phyloP scores from a whole-genome alignment of 2,888 invertebrate species.

The Lacanobia oleracea region DNA sequence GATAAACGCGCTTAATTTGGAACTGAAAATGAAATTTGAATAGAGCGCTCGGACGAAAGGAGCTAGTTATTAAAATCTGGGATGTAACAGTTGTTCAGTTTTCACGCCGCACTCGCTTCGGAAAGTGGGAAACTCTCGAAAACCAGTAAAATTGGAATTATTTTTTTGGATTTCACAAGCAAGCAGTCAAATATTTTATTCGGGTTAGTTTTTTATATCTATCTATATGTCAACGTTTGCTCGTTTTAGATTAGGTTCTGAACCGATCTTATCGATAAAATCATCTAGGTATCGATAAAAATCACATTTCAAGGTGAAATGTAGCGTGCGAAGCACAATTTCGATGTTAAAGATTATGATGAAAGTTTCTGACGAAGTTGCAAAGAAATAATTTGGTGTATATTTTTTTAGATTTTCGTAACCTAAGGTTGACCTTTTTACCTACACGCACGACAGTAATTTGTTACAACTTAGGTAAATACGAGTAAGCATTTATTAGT shows the following conservation, averaged over 20 bases:
- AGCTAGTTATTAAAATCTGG: constrained; percentile 56
- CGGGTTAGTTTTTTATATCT: not conserved
- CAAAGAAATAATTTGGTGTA: constrained; percentile 70
- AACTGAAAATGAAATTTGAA: constrained; percentile 46
- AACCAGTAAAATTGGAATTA: constrained; percentile 1
- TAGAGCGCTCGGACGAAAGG: constrained; percentile 35
- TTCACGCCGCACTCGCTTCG: constrained; percentile 41
- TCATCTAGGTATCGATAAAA: constrained; percentile 62
- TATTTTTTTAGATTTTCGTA: constrained; percentile 53
- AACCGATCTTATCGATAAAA: constrained; percentile 28
- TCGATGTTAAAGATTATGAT: constrained; percentile 72
- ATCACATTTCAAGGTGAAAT: constrained; percentile 78
- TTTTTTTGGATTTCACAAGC: not conserved
- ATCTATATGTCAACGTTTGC: not conserved
- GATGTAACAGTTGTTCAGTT: constrained; percentile 46
- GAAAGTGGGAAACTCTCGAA: constrained; percentile 13
- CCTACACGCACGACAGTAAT: constrained; percentile 54
- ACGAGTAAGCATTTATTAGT: constrained; percentile 61
- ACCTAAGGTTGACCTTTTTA: constrained; percentile 60
- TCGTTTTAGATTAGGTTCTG: constrained; percentile 7
- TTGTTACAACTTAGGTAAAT: constrained; percentile 60
- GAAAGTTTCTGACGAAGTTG: constrained; percentile 67
- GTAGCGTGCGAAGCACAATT: constrained; percentile 79
- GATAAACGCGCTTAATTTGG: constrained; percentile 36
- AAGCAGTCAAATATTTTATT: not conserved